Conservation (phyloP, 1,140 invertebrate species). For the Drosophila quadrilineata region DNA sequence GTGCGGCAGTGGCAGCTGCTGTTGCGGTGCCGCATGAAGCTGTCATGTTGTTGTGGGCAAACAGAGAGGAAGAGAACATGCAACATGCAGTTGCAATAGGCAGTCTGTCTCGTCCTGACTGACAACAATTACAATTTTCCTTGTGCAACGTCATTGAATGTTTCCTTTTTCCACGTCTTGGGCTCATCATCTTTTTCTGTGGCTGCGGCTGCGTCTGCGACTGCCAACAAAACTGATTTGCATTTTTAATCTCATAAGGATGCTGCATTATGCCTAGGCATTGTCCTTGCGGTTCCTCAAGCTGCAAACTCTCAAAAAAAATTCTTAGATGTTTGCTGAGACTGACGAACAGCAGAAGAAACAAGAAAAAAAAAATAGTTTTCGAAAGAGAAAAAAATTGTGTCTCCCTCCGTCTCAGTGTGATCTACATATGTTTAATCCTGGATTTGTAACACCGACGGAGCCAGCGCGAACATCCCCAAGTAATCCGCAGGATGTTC, state of each 20-base stretch:
- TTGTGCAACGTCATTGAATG: constrained; percentile 55
- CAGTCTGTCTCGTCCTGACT: constrained; percentile 43
- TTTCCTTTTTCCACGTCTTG: constrained; percentile 15
- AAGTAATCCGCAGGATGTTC: constrained; percentile 38
- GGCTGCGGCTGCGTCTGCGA: constrained; percentile 56
- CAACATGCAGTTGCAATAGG: background rate
- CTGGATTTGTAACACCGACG: constrained; percentile 72
- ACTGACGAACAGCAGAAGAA: background rate
- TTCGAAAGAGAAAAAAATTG: constrained; percentile 42
- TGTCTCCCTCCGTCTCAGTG: constrained; percentile 16
- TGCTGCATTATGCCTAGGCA: constrained; percentile 60
- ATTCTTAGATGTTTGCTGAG: too few relatives aligned
- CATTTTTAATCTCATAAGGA: constrained; percentile 81
- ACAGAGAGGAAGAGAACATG: constrained; percentile 22
- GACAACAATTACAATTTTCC: constrained; percentile 71
- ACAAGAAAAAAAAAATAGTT: constrained; percentile 28
- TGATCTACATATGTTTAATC: constrained; percentile 78
- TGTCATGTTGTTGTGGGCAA: constrained; percentile 74
- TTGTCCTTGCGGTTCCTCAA: constrained; percentile 62
- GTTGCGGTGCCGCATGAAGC: constrained; percentile 72
- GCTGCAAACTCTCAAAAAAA: too few relatives aligned
- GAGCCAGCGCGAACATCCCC: constrained; percentile 34
- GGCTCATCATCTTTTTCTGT: constrained; percentile 66
- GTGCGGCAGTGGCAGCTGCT: constrained; percentile 59
- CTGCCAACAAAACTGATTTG: constrained; percentile 80